Percentiles rank a stretch among this genome's conserved stretches.
phyloP scores from a whole-genome alignment of 2,113 vertebrate species.

The Ranitomeya variabilis region DNA sequence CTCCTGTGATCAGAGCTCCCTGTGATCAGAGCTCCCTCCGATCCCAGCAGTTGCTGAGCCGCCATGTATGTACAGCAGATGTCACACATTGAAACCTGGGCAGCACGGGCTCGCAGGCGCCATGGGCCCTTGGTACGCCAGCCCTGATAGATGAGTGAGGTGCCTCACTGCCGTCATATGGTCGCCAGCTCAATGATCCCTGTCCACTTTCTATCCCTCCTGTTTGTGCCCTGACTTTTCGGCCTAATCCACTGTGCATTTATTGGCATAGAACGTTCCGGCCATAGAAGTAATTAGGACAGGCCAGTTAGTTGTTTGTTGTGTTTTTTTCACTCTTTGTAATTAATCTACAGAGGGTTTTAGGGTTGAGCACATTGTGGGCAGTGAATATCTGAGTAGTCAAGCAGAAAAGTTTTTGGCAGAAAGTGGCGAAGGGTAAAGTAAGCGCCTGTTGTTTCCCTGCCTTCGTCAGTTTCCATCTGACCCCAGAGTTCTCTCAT shows the following conservation, averaged over 20 bases:
- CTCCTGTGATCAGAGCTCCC: too few relatives aligned
- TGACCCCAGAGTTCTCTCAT: background rate
- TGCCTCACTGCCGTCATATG: background rate
- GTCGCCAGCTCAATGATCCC: background rate
- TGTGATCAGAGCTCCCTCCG: too few relatives aligned
- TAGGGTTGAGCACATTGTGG: slow-evolving; percentile 68
- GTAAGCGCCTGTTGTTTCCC: slow-evolving; percentile 56
- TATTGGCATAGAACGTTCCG: background rate
- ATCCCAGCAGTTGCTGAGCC: too few relatives aligned
- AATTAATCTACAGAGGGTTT: slow-evolving; percentile 61
- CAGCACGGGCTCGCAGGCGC: background rate
- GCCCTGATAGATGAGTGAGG: too few relatives aligned
- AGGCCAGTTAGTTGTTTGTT: background rate
- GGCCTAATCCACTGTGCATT: background rate
- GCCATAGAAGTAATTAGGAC: background rate
- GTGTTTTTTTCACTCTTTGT: background rate
- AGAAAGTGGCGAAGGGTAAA: slow-evolving; percentile 53
- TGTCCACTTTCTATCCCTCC: background rate
- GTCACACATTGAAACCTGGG: too few relatives aligned
- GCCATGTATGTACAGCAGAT: too few relatives aligned
- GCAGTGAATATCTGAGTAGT: slow-evolving; percentile 67
- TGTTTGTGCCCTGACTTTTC: background rate
- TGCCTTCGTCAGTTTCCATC: background rate
- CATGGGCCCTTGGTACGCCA: too few relatives aligned
- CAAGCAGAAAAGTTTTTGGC: slow-evolving; percentile 67